These are phyloP conservation scores for Gymnocypris eckloni DNA, from an alignment of 2,797 vertebrate genomes.

Conservation along the genomic window DNA sequence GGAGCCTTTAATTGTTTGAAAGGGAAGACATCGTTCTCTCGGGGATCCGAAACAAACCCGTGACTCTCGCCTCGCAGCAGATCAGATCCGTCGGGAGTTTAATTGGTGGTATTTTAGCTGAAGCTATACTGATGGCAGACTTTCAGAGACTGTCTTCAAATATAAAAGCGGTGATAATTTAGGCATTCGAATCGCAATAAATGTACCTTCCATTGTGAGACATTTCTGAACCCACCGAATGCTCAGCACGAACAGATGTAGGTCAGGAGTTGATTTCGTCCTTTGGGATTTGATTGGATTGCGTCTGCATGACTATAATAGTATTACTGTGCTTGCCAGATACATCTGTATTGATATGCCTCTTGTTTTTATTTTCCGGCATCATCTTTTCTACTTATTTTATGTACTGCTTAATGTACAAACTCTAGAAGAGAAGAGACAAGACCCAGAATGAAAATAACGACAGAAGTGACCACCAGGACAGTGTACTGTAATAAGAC, in stretches of 20 bases:
- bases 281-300: constrained; percentile 31
- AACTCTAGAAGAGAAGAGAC: neutral
- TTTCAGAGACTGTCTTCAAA: neutral
- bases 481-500: neutral
- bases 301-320: neutral
- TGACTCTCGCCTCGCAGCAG: neutral
- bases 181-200: neutral
- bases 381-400: neutral
- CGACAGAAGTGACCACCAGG: neutral
- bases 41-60: neutral
- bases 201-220: neutral
- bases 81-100: neutral
- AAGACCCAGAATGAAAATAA: neutral
- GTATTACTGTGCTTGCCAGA: neutral
- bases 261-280: constrained; percentile 23
- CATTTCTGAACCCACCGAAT: neutral
- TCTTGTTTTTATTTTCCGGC: neutral
- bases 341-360: constrained; percentile 5
- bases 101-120: neutral
- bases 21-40: neutral
- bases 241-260: neutral
- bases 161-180: neutral
- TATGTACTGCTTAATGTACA: neutral
- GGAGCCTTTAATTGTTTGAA: constrained; percentile 28
- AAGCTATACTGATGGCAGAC: neutral